These are phyloP conservation scores for Nycticorax nycticorax DNA, from an alignment of 2,113 vertebrate species.

Conservation along the genomic window DNA sequence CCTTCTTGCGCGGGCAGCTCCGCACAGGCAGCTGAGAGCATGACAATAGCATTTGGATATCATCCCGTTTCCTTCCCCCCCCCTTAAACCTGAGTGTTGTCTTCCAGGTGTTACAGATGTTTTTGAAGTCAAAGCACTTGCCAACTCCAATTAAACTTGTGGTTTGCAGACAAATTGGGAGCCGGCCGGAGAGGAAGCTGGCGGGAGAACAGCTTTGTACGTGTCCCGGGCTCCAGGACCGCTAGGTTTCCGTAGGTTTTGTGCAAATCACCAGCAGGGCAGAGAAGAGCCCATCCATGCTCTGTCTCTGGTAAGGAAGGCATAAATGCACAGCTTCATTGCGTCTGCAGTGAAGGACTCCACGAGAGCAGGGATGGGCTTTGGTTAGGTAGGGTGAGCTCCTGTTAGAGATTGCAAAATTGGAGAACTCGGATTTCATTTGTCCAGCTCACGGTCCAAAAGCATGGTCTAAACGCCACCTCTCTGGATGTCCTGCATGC, in stretches of 20 bases:
- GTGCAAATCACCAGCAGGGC: neutral
- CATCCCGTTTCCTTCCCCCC: constrained; percentile 15
- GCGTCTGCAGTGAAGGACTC: neutral
- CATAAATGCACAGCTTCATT: neutral
- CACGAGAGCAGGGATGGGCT: fast-evolving
- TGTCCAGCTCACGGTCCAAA: neutral
- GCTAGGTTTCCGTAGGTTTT: neutral
- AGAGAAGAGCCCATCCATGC: neutral
- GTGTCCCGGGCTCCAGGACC: neutral
- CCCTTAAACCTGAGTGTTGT: neutral
- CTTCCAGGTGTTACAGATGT: constrained; percentile 50
- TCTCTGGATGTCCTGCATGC: neutral
- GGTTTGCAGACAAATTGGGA: constrained; percentile 67
- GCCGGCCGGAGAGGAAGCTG: constrained; percentile 32
- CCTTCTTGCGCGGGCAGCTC: neutral
- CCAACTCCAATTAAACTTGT: constrained; percentile 46
- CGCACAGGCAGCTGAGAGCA: neutral
- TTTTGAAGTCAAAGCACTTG: constrained; percentile 37
- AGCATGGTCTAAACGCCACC: neutral
- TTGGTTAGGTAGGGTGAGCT: neutral
- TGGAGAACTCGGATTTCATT: neutral
- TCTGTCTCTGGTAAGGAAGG: neutral
- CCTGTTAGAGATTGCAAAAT: neutral
- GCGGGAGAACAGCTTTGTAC: neutral
- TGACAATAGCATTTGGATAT: constrained; percentile 46